Conservation (phyloP, 2,113 vertebrate genomes). For the Phrynosoma platyrhinos region DNA sequence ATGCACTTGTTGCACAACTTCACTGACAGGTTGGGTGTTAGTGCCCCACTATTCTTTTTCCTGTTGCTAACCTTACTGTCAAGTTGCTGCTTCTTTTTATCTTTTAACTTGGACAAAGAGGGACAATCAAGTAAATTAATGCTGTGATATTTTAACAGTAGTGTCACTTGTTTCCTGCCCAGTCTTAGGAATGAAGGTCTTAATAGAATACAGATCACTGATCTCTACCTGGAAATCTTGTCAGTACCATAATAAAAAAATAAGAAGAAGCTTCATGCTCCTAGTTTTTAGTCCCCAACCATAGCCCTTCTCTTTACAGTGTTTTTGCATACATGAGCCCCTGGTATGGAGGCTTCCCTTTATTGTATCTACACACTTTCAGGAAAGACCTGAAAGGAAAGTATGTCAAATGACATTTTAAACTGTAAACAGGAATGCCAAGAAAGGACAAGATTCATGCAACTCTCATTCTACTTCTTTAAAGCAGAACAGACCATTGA, state of each 20-base stretch:
- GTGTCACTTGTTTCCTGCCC: slow-evolving; percentile 32
- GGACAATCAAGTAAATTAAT: slow-evolving; percentile 20
- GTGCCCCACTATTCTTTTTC: slow-evolving; percentile 1
- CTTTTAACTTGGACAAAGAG: slow-evolving; percentile 2
- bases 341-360: too few species aligned
- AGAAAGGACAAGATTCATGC: neutral
- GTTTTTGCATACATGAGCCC: too few species aligned
- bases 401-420: neutral
- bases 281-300: neutral
- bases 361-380: too few species aligned
- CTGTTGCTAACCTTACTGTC: neutral
- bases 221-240: neutral
- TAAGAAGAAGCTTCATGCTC: neutral
- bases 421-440: neutral
- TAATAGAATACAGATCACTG: neutral
- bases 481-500: neutral
- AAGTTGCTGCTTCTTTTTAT: neutral
- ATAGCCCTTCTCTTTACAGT: neutral
- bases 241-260: neutral
- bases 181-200: slow-evolving; percentile 1
- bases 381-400: too few species aligned
- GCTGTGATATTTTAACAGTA: neutral
- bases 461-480: neutral
- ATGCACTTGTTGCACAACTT: slow-evolving; percentile 40
- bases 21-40: slow-evolving; percentile 21